These are phyloP conservation scores for Nomada flava DNA, from an alignment of 2,888 invertebrate genomes.

Conservation along the genomic window DNA sequence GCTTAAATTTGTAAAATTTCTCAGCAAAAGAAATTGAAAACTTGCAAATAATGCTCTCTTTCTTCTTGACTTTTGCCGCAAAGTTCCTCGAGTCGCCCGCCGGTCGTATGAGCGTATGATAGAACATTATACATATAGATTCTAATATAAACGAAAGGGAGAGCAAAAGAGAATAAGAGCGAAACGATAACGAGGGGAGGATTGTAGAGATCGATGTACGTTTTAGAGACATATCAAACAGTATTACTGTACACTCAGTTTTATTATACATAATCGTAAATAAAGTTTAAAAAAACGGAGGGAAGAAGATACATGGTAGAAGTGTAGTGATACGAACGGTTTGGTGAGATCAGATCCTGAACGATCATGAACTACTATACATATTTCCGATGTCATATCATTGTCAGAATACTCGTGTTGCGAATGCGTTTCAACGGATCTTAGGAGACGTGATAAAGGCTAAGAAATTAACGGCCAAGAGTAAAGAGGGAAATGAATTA, in stretches of 20 bases:
- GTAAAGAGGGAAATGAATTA: neutral
- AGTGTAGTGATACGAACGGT: constrained; percentile 14
- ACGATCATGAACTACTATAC: constrained; percentile 50
- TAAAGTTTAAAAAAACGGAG: constrained; percentile 27
- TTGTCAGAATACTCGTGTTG: constrained; percentile 56
- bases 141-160: constrained; percentile 65
- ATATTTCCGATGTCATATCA: constrained; percentile 81
- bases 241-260: constrained; percentile 82
- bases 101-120: constrained; percentile 64
- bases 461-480: neutral
- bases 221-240: constrained; percentile 83
- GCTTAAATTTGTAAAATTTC: no score
- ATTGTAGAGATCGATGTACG: constrained; percentile 75
- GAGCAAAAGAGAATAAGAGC: constrained; percentile 36
- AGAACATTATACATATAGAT: constrained; percentile 69
- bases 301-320: neutral
- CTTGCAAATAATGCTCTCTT: constrained; percentile 25
- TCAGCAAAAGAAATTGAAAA: neutral
- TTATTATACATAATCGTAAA: constrained; percentile 71
- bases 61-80: constrained; percentile 59
- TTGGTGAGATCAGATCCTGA: constrained; percentile 37
- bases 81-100: constrained; percentile 77
- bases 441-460: neutral
- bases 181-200: constrained; percentile 6
- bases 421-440: constrained; percentile 13